phyloP scores from a whole-genome alignment of 2,113 vertebrate genomes.

The Tauraco erythrolophus region DNA sequence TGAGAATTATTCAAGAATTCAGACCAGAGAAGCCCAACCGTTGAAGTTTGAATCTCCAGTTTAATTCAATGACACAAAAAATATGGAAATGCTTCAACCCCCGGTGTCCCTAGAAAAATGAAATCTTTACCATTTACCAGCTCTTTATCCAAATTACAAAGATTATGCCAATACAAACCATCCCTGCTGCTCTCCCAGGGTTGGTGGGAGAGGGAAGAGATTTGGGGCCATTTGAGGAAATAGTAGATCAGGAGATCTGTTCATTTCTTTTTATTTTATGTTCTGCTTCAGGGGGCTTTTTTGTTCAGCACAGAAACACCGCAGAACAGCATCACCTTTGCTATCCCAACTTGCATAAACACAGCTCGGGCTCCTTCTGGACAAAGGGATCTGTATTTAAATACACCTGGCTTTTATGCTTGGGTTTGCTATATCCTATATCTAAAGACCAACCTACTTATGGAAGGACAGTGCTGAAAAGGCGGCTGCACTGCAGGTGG shows the following conservation, averaged over 20 bases:
- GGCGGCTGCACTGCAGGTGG: neutral
- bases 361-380: neutral
- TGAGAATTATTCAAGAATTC: neutral
- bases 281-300: neutral
- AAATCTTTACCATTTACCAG: neutral
- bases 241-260: neutral
- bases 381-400: neutral
- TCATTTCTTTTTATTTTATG: neutral
- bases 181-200: neutral
- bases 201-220: neutral
- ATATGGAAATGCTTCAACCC: accelerated
- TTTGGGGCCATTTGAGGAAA: neutral
- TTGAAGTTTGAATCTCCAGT: neutral
- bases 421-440: neutral
- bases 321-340: neutral
- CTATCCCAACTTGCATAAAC: neutral
- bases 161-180: neutral
- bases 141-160: neutral
- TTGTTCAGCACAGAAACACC: neutral
- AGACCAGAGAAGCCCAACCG: neutral
- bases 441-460: neutral
- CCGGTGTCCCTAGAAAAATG: neutral
- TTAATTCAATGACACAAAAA: neutral
- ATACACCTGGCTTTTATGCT: neutral
- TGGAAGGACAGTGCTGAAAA: neutral